These are phyloP conservation scores for Pogonus chalceus DNA, from an alignment of 1,140 invertebrate species.

Conservation along the genomic window DNA sequence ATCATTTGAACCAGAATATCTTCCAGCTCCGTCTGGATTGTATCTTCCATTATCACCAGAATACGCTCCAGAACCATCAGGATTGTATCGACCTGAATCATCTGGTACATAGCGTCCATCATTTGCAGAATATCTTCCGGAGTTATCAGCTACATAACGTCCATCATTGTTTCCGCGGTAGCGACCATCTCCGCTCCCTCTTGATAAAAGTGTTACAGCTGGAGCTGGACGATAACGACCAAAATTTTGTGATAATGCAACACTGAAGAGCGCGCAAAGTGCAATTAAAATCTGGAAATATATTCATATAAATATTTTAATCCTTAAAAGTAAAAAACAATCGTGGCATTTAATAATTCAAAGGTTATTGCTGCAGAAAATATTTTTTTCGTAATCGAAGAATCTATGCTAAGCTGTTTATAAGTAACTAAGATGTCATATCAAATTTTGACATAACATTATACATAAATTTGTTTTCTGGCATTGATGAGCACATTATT, in stretches of 20 bases:
- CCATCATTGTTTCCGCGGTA: not conserved
- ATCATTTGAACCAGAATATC: conserved; percentile 11
- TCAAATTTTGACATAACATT: too few species aligned
- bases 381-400: too few species aligned
- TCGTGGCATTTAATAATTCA: too few species aligned
- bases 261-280: not conserved
- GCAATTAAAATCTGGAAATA: not conserved
- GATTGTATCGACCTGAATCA: conserved; percentile 16
- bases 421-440: too few species aligned
- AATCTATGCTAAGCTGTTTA: too few species aligned
- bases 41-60: conserved; percentile 1
- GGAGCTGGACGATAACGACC: not conserved
- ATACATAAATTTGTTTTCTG: too few species aligned
- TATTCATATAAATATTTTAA: too few species aligned
- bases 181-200: not conserved
- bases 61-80: conserved; percentile 12
- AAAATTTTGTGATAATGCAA: not conserved
- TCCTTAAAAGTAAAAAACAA: too few species aligned
- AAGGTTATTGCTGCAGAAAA: too few species aligned
- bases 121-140: conserved; percentile 3
- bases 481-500: too few species aligned
- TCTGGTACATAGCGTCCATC: conserved; percentile 12
- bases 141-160: conserved; percentile 11
- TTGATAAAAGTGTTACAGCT: not conserved
- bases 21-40: conserved; percentile 12